Conservation (phyloP, 2,888 invertebrate species). For the Sabatieria punctata region DNA sequence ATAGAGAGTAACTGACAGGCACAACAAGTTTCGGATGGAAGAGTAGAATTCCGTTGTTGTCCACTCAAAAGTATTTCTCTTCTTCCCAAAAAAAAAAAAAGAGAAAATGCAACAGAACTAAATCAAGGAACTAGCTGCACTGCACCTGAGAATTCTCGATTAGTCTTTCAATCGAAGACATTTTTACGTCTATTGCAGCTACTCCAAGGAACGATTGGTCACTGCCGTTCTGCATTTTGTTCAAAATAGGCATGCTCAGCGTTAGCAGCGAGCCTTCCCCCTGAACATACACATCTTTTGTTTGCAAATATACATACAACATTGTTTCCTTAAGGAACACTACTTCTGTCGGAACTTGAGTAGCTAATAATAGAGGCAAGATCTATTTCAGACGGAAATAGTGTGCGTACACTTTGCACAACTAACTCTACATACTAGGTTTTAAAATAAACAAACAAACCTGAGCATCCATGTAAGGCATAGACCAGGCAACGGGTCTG, state of each 20-base stretch:
- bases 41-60: conserved; percentile 26
- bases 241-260: conserved; percentile 8
- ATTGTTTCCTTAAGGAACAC: too few species aligned
- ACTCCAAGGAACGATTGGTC: conserved; percentile 8
- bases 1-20: conserved; percentile 14
- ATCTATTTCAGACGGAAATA: not conserved
- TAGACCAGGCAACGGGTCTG: conserved; percentile 1
- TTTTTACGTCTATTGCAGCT: conserved; percentile 9
- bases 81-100: too few species aligned
- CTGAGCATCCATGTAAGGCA: conserved; percentile 12
- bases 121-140: too few species aligned
- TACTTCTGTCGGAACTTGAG: too few species aligned
- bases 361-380: too few species aligned
- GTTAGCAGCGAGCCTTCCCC: conserved; percentile 7
- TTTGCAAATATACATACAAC: too few species aligned
- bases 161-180: conserved; percentile 1
- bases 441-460: not conserved
- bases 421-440: not conserved
- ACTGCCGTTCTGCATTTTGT: conserved; percentile 6
- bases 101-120: too few species aligned
- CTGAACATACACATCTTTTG: too few species aligned
- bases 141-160: not conserved
- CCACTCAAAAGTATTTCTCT: conserved; percentile 23
- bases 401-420: not conserved
- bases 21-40: conserved; percentile 22